Evolutionary conservation across 2,113 vertebrate species (phyloP).

Genomic region (Cromileptes altivelis): DNA sequence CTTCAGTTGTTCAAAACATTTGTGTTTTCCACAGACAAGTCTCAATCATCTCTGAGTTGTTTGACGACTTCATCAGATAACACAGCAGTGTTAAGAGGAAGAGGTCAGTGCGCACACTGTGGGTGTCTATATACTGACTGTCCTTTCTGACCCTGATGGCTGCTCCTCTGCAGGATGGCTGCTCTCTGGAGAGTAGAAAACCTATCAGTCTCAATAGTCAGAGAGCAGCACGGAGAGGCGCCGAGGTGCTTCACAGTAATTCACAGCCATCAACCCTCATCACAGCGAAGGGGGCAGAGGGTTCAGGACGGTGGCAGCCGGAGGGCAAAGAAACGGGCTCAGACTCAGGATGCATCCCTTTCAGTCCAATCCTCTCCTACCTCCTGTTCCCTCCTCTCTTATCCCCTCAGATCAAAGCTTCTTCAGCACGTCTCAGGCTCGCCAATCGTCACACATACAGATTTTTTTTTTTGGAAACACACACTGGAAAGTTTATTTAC

Average conservation of each 20-base stretch:
- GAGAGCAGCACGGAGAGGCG: conserved; percentile 38
- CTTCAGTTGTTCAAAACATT: not conserved
- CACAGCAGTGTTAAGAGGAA: conserved; percentile 5
- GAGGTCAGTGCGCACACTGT: not conserved
- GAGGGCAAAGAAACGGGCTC: conserved; percentile 29
- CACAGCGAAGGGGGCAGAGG: conserved; percentile 34
- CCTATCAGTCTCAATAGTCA: conserved; percentile 57
- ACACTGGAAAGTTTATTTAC: conserved; percentile 1
- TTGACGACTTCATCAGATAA: conserved; percentile 20
- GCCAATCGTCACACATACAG: not conserved
- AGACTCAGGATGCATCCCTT: conserved; percentile 13
- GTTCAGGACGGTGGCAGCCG: conserved; percentile 39
- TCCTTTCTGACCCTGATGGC: conserved; percentile 56
- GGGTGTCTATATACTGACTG: conserved; percentile 21
- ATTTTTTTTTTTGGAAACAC: not conserved
- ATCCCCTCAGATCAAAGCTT: not conserved
- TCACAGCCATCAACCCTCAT: conserved; percentile 67
- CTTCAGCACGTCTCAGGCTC: not conserved
- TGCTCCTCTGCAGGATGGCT: conserved; percentile 42
- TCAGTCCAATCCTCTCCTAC: not conserved
- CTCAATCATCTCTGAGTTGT: conserved; percentile 13
- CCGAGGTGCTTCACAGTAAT: conserved; percentile 64
- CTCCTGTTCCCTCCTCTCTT: conserved; percentile 9
- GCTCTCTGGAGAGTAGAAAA: conserved; percentile 54
- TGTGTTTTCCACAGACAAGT: not conserved